These are phyloP conservation scores for Conops quadrifasciatus DNA, from an alignment of 2,888 invertebrate genomes.

Conservation along the genomic window DNA sequence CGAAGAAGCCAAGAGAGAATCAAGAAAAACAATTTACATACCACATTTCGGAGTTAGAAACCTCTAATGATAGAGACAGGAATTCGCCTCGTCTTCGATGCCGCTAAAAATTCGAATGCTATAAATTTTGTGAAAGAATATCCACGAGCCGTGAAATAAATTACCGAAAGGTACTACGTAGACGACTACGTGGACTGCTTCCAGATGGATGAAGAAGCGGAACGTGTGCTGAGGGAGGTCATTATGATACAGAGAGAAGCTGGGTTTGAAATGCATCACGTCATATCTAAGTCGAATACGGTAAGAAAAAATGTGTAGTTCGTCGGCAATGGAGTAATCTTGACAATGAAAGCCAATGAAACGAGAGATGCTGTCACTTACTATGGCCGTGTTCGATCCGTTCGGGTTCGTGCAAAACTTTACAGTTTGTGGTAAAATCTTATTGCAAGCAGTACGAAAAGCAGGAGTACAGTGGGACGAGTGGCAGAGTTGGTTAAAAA, in stretches of 20 bases:
- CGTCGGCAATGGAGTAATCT: not conserved
- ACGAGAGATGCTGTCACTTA: constrained; percentile 33
- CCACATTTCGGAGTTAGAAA: constrained; percentile 11
- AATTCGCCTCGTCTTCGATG: constrained; percentile 9
- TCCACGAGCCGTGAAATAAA: constrained; percentile 32
- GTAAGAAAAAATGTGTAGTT: not conserved
- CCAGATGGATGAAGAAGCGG: constrained; percentile 34
- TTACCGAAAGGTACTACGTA: constrained; percentile 35
- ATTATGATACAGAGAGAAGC: constrained; percentile 34
- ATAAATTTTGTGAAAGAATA: not conserved
- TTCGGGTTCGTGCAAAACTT: constrained; percentile 35
- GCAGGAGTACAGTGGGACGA: constrained; percentile 37
- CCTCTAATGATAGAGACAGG: constrained; percentile 4
- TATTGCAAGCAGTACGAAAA: constrained; percentile 39
- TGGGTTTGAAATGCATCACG: constrained; percentile 30
- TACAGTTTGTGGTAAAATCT: constrained; percentile 34
- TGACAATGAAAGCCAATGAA: constrained; percentile 36
- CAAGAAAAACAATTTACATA: not conserved
- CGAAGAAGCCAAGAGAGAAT: not conserved
- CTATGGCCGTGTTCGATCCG: constrained; percentile 37
- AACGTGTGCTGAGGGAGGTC: constrained; percentile 28
- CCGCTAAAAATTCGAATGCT: constrained; percentile 36
- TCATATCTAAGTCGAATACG: constrained; percentile 4
- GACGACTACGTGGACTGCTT: constrained; percentile 39
- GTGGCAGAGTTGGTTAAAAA: constrained; percentile 25